Percentiles rank a stretch among this genome's conserved stretches.
phyloP scores from a whole-genome alignment of 2,888 invertebrate genomes.

The Leuctra nigra region DNA sequence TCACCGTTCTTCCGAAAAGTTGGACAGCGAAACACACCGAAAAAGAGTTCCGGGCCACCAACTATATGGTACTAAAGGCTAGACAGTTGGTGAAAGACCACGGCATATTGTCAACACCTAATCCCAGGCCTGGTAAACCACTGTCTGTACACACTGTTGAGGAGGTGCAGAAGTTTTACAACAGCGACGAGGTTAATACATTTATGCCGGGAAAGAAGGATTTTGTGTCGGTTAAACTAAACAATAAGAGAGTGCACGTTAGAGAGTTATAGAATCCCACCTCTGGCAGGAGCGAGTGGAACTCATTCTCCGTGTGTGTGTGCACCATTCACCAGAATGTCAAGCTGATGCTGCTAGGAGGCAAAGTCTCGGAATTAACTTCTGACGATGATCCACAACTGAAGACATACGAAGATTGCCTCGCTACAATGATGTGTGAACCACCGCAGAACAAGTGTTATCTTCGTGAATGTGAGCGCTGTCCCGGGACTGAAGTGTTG shows the following conservation, averaged over 20 bases:
- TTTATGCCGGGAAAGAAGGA: slow-evolving; percentile 25
- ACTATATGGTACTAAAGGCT: slow-evolving; percentile 22
- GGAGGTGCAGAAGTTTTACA: slow-evolving; percentile 20
- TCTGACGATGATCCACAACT: neutral
- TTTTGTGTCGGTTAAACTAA: slow-evolving; percentile 10
- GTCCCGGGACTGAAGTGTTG: neutral
- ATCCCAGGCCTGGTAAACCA: slow-evolving; percentile 20
- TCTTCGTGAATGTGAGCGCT: neutral
- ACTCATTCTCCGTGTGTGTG: slow-evolving; percentile 10
- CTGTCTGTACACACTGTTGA: neutral
- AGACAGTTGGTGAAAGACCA: slow-evolving; percentile 18
- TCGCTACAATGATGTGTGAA: neutral
- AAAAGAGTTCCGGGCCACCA: slow-evolving; percentile 16
- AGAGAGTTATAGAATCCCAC: no score
- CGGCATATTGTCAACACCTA: slow-evolving; percentile 18
- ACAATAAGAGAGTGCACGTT: no score
- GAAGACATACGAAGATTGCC: neutral
- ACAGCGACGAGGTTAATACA: slow-evolving; percentile 24
- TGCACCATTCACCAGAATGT: slow-evolving; percentile 8
- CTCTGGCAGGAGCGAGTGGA: no score
- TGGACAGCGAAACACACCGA: slow-evolving; percentile 17
- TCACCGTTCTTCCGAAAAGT: slow-evolving; percentile 11
- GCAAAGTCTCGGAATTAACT: neutral
- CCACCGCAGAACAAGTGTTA: neutral
- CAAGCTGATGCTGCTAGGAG: neutral